A percentile compares a stretch with the other conserved stretches of the same genome.
Conservation (phyloP, 1,140 invertebrate species). For the Caligus rogercresseyi region DNA sequence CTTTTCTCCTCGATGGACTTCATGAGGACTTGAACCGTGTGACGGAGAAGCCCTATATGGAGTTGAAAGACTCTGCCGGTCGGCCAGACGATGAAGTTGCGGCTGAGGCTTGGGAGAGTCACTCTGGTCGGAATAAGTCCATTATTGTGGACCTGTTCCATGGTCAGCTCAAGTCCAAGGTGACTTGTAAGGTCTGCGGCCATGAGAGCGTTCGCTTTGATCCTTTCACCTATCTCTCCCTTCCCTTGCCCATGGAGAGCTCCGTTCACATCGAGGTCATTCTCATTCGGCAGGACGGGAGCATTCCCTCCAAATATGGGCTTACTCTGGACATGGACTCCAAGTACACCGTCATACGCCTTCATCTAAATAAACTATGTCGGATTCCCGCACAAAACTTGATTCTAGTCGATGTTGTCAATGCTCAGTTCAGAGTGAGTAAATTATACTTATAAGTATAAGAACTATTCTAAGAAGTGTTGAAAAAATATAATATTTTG, state of each 20-base stretch:
- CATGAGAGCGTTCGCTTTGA: slow-evolving; percentile 67
- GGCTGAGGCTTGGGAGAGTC: slow-evolving; percentile 54
- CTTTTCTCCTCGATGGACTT: slow-evolving; percentile 66
- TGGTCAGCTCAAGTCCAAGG: slow-evolving; percentile 68
- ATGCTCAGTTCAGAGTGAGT: slow-evolving; percentile 20
- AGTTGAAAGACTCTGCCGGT: slow-evolving; percentile 55
- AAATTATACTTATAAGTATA: slow-evolving; percentile 25
- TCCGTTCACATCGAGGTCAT: slow-evolving; percentile 51
- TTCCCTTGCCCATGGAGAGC: slow-evolving; percentile 64
- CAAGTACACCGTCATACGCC: slow-evolving; percentile 50
- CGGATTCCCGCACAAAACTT: slow-evolving; percentile 30
- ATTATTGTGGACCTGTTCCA: slow-evolving; percentile 77
- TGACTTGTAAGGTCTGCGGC: slow-evolving; percentile 55
- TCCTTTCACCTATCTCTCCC: slow-evolving; percentile 65
- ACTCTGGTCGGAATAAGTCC: slow-evolving; percentile 54
- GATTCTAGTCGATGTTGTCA: slow-evolving; percentile 19
- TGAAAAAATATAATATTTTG: too few relatives aligned
- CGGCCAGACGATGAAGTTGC: slow-evolving; percentile 53
- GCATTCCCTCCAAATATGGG: slow-evolving; percentile 59
- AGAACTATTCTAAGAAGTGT: too few relatives aligned
- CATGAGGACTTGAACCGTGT: slow-evolving; percentile 75
- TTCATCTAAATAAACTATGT: slow-evolving; percentile 44
- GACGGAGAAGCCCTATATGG: slow-evolving; percentile 44
- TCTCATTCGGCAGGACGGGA: slow-evolving; percentile 41
- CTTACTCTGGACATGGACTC: slow-evolving; percentile 57